Evolutionary conservation across 35 echinoderm and acorn worm species (phyloP).

Genomic region (Diadema setosum): DNA sequence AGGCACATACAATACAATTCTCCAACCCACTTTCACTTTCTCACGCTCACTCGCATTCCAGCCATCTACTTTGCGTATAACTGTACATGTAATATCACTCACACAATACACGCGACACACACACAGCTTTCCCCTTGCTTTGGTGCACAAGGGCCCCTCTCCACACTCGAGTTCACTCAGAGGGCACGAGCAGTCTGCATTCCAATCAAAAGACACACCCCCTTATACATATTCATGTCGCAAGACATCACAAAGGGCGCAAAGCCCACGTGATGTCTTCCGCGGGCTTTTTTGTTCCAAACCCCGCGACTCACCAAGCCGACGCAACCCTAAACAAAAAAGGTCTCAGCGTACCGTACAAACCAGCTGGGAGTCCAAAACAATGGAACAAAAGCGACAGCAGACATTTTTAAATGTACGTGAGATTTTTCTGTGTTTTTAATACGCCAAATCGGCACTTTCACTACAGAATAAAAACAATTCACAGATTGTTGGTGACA

Average conservation of each 20-base stretch:
- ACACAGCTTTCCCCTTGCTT: background rate
- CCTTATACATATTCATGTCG: background rate
- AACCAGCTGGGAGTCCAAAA: background rate
- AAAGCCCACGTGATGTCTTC: background rate
- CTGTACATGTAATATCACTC: background rate
- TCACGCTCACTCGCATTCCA: background rate
- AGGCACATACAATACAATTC: too few relatives aligned
- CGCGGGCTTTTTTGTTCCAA: slow-evolving; percentile 6
- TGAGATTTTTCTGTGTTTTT: background rate
- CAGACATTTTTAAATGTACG: background rate
- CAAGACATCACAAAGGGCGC: background rate
- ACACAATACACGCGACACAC: background rate
- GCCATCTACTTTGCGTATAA: background rate
- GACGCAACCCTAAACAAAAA: background rate
- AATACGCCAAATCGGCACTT: background rate
- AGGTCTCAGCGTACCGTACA: background rate
- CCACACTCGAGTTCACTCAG: background rate
- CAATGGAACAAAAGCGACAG: background rate
- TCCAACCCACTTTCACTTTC: background rate
- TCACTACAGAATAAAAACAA: background rate
- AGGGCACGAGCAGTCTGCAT: background rate
- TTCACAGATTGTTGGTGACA: background rate
- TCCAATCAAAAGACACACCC: background rate
- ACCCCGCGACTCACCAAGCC: background rate
- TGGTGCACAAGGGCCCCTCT: background rate